A percentile compares a stretch with the other conserved stretches of the same genome.
Evolutionary conservation across 2,797 vertebrate species (phyloP).

Genomic region (Scolopax bukidnonensis): DNA sequence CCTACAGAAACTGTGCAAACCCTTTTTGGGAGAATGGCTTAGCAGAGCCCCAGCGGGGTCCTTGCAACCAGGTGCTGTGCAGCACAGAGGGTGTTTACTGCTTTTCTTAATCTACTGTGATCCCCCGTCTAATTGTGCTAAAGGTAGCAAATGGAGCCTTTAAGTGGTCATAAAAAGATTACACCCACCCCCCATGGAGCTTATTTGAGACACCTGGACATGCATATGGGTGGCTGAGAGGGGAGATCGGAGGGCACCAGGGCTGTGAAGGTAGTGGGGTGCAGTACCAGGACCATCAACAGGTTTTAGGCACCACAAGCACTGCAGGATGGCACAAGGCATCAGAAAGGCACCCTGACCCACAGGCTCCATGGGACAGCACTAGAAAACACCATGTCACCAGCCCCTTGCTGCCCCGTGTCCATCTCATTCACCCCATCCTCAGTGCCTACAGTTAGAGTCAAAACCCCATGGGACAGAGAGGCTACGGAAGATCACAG

Average conservation of each 20-base stretch:
- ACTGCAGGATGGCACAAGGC: not conserved
- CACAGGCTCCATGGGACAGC: rapidly evolving
- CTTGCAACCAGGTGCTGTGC: not conserved
- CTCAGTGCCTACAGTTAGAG: rapidly evolving
- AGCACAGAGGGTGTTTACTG: not conserved
- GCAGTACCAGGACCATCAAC: too few relatives aligned
- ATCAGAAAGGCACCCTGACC: not conserved
- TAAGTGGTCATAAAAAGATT: conserved; percentile 44
- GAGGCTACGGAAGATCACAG: not conserved
- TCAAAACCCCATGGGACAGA: rapidly evolving
- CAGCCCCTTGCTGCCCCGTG: not conserved
- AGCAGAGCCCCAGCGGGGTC: not conserved
- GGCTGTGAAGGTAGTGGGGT: not conserved
- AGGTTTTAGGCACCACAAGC: not conserved
- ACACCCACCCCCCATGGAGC: not conserved
- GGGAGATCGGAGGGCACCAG: not conserved
- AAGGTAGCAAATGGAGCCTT: conserved; percentile 12
- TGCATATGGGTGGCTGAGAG: not conserved
- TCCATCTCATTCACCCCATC: not conserved
- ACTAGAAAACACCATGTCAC: not conserved
- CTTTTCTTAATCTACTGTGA: not conserved
- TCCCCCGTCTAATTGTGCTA: not conserved
- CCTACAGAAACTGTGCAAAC: not conserved
- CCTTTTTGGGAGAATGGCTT: not conserved
- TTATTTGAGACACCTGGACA: not conserved